Conservation (phyloP, 2,113 vertebrate genomes). For the Dolichotis patagonum region DNA sequence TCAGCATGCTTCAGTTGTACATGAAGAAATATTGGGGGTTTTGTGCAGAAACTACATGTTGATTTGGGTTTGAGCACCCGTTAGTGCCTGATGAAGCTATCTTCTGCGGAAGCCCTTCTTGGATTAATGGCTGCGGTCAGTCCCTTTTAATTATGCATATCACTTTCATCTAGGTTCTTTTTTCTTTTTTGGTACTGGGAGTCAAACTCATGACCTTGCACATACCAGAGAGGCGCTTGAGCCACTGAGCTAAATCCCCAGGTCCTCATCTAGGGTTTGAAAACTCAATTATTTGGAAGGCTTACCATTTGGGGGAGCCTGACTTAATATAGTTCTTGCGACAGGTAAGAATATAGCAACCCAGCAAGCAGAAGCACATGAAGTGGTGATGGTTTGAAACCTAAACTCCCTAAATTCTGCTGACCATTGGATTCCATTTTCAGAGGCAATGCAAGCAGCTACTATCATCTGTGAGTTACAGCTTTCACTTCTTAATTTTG, state of each 20-base stretch:
- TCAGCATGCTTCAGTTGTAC: neutral
- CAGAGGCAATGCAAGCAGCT: neutral
- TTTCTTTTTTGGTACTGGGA: too few species aligned
- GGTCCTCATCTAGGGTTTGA: neutral
- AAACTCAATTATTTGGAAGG: neutral
- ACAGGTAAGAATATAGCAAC: neutral
- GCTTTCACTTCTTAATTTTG: conserved; percentile 39
- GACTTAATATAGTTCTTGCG: neutral
- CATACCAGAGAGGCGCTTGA: too few species aligned
- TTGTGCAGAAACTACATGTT: neutral
- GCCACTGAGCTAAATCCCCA: too few species aligned
- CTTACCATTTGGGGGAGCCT: neutral
- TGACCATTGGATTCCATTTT: neutral
- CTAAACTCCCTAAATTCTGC: conserved; percentile 32
- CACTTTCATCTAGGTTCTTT: neutral
- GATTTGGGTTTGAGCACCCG: neutral
- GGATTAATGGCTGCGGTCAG: neutral
- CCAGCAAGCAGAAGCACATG: neutral
- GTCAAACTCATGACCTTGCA: too few species aligned
- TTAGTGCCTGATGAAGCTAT: neutral
- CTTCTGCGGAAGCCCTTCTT: neutral
- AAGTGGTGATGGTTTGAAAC: conserved; percentile 18
- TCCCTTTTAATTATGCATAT: conserved; percentile 5
- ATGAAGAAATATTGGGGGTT: neutral
- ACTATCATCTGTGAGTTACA: conserved; percentile 13